Evolutionary conservation across 1,140 invertebrate species (phyloP), one percentile per base, ranked within the genome.

Genomic region (Pentalonia nigronervosa): DNA sequence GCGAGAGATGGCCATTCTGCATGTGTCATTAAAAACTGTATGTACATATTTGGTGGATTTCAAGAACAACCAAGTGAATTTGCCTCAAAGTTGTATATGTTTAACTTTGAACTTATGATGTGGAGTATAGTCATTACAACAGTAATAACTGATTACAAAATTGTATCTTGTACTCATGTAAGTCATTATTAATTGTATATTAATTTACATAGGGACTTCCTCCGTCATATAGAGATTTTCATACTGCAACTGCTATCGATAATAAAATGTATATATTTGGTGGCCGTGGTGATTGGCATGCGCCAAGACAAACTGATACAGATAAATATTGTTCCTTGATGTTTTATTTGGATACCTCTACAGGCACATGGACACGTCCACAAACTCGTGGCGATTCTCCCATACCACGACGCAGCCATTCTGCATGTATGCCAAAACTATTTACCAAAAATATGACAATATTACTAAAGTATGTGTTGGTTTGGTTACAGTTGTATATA

Each of bases 41-140:
- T 99, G 98, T 98, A 97, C 94, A 97, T 99, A 93, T 99, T 98
- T 96, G 98, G 98, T 45, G 98, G 98, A 14, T 99, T 97, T 93
- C 48, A 93, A 93, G 91, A 93, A 94, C 96, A 96, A 48, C 96
- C 96, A 86, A 97, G 98, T 94, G 96, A 96, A 94, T 98, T 98
- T 95, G 97, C 97, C 41, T 97, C 98, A 95, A 97, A 98, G 94
- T 96, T 98, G 8, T 97, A 97, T 95, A 96, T 96, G 45, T 95
- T 98, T 36, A 96, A 98, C 95, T 96, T 99, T 93, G 95, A 96
- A 41, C 98, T 96, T 48, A 96, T 97, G 95, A 95, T 96, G 23
- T 98, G 98, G 98, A 95, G 95, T 45, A 96, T 96, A 94, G 94
- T 98, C 88, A 95, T 95, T 93, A 96, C 96, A 17, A 95, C 94